Conservation (phyloP, 1,140 invertebrate species). For the Drosophila bifasciata region DNA sequence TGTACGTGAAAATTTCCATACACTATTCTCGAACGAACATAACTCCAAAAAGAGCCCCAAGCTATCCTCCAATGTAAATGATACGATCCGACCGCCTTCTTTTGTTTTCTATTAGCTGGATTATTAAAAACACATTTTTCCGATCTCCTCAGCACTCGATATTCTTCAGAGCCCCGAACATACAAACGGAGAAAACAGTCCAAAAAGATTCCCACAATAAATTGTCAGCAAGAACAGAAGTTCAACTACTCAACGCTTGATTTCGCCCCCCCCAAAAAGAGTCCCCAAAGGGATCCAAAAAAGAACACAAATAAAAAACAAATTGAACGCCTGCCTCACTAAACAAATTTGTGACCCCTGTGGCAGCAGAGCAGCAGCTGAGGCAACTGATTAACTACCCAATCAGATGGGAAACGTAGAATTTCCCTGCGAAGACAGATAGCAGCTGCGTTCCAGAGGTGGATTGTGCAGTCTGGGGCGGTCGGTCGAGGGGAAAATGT, state of each 20-base stretch:
- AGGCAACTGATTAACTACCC: constrained; percentile 40
- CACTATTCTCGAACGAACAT: too few relatives aligned
- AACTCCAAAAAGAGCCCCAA: background rate
- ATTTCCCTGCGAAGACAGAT: constrained; percentile 14
- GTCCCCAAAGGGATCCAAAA: constrained; percentile 3
- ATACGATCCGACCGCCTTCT: constrained; percentile 60
- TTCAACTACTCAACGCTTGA: constrained; percentile 45
- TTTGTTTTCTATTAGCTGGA: constrained; percentile 67
- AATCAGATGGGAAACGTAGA: constrained; percentile 34
- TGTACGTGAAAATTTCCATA: too few relatives aligned
- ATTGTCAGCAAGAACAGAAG: constrained; percentile 46
- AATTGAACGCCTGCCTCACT: constrained; percentile 61
- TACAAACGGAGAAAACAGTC: constrained; percentile 62
- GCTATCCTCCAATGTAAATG: constrained; percentile 38
- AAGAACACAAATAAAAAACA: constrained; percentile 46
- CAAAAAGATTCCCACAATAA: constrained; percentile 69
- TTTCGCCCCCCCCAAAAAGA: constrained; percentile 23
- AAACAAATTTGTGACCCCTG: constrained; percentile 71
- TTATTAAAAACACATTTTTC: constrained; percentile 75
- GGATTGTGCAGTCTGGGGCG: background rate
- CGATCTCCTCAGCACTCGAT: constrained; percentile 53
- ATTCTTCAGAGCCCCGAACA: constrained; percentile 54
- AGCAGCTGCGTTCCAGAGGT: constrained; percentile 19
- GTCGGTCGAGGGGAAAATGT: background rate
- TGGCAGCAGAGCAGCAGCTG: constrained; percentile 35